Base-by-base conservation (phyloP, 2,113 vertebrate species). In the Oncorhynchus nerka region DNA sequence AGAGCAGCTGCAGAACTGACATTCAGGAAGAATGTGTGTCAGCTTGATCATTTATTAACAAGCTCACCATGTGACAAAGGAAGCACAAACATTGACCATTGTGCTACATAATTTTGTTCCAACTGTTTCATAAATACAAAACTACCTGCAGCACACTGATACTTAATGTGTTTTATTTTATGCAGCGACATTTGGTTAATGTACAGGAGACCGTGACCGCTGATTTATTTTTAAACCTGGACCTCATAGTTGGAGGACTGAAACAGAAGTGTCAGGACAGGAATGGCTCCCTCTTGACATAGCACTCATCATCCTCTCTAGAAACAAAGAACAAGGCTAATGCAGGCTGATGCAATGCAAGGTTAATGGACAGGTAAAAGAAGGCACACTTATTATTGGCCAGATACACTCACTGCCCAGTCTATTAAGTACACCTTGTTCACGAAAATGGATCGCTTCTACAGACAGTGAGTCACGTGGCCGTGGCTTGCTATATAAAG, bases 1-100 rank as follows among this genome's bases (percentile, higher is more conserved):
- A 57, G 90, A 86, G 86, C 95, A 95, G 84, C 94, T 95, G 84
- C 94, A 93, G 77, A 94, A 95, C 92, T 95, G 90, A 30, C 39
- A 73, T 74, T 65, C 30, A 73, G n/a, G 32, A 34, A 32, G 26
- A 39, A 61, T 20, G 32, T 62, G 22, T 8, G 32, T 15, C 16
- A 20, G 1, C 48, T 4, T 24, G n/a, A 45, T 24, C 20, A 39
- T 65, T 24, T n/a, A 65, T 64, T 12, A 64, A 15, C n/a, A 15
- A 65, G 26, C 11, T 9, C 26, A 49, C 62, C 28, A 20, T 4
- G 59, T 39, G n/a, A 7, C 19, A 59, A 73, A 64, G 61, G 20
- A 6, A 73, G 16, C 11, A 26, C 26, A 65, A 16, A 12, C 22
- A 11, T 24, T 24, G 32, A 34, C 32, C n/a, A 26, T 22, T 24